Evolutionary conservation across 2,113 vertebrate species (phyloP), one percentile per base, ranked within the genome.

Genomic region (Tragelaphus scriptus): DNA sequence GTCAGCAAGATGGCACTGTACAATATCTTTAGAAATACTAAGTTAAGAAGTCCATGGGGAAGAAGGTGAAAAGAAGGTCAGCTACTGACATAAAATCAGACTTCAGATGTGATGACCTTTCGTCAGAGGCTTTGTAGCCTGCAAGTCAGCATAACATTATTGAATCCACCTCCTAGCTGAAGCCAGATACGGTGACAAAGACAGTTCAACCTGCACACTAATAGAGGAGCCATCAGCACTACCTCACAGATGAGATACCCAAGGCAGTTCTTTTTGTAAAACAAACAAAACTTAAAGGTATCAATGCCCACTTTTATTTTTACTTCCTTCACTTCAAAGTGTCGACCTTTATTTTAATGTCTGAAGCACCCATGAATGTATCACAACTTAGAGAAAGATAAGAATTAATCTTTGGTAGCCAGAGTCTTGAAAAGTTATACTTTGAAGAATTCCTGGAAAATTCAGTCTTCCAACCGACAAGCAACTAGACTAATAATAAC

Each of bases 141-240:
- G 98, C 98, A 97, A 98, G 98, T 99, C 98, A 98, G 98, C 98
- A 98, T 97, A 97, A 97, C 88, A 96, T 98, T 98, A 98, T 97
- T 97, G 98, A 98, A 98, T 98, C 97, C 94, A 98, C 98, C 97
- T 98, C 90, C 96, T 97, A 95, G 97, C 98, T 97, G 95, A 98
- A 98, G 92, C 79, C 90, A 92, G 86, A 90, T 88, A 82, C 88
- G 79, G 95, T 98, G 97, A 98, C 97, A 98, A 77, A 94, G 68
- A 90, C 91, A 94, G 92, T 65, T 82, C 91, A 61, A 59, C 95
- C 59, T 96, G 97, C 94, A 98, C 97, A 96, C 90, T 90, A 98
- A 98, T 94, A 97, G 95, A 95, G 96, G 94, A 95, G 88, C 92
- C 93, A 89, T 90, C 98, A 94, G 84, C 86, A 96, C 97, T 94